Percentiles rank a stretch among this genome's conserved stretches.
Evolutionary conservation across 2,113 vertebrate genomes (phyloP).

Genomic region (Microcebus lehilahytsara): DNA sequence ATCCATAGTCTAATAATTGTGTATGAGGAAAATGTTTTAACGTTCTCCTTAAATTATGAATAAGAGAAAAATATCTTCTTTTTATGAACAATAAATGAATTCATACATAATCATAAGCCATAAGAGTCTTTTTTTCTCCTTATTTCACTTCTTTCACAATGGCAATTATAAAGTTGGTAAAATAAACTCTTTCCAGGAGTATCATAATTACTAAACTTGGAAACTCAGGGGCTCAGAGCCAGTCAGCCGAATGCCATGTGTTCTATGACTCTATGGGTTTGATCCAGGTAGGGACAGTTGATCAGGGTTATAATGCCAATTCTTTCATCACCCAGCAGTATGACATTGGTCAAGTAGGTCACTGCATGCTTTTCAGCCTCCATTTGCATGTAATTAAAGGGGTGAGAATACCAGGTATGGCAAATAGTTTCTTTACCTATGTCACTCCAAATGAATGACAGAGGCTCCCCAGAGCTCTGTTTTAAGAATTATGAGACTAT

Average conservation of each 20-base stretch:
- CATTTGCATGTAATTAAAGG: background rate
- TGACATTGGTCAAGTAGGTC: background rate
- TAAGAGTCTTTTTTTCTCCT: background rate
- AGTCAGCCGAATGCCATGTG: background rate
- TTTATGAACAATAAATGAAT: conserved; percentile 37
- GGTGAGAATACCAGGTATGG: background rate
- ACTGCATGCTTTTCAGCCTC: background rate
- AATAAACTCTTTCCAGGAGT: background rate
- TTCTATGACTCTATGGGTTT: background rate
- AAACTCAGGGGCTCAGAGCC: background rate
- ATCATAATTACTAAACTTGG: conserved; percentile 15
- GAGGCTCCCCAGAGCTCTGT: background rate
- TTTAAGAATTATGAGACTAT: background rate
- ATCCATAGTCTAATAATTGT: background rate
- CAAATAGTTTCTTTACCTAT: background rate
- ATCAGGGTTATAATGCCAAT: background rate
- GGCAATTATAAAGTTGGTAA: conserved; percentile 33
- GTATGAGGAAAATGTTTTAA: background rate
- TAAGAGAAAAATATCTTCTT: background rate
- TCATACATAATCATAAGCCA: background rate
- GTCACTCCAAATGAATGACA: background rate
- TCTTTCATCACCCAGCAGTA: background rate
- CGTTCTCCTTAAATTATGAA: conserved; percentile 22
- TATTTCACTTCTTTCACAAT: conserved; percentile 39
- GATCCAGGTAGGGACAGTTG: background rate